Evolutionary conservation across 2,797 vertebrate species (phyloP), one percentile per base, ranked within the genome.

Genomic region (Pipistrellus pipistrellus): DNA sequence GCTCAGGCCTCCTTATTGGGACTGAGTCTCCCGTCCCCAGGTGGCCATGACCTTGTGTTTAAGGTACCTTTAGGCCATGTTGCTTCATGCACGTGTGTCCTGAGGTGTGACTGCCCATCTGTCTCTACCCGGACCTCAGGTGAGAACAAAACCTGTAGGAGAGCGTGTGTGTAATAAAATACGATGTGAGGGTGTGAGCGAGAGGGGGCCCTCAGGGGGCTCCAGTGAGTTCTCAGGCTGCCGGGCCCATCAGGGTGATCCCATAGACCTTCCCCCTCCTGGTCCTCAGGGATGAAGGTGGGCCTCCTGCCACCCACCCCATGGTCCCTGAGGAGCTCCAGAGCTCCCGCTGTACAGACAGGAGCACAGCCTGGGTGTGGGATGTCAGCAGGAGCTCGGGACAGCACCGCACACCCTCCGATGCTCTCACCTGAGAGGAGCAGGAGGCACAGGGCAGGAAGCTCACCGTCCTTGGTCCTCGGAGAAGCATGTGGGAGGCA

Each of bases 161-260:
- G 0, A 2, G 14, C n/a, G n/a, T n/a, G 4, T 25, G 7, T 51
- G 32, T 21, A 4, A 62, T 3, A 23, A 21, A 17, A 27, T 7
- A 12, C 2, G 25, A 32, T 68, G 18, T n/a, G 15, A 1, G 25
- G n/a, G 32, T 13, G 44, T 25, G 32, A n/a, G 7, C 30, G 13
- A 57, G 10, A 5, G n/a, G n/a, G 23, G 18, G 64, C 8, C 8
- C n/a, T 20, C 66, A 20, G 32, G 32, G 0, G 32, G 32, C 62
- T 17, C 14, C 66, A 21, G n/a, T 35, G 66, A 68, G 0, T 27
- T 48, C 76, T 18, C 4, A 12, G 25, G 15, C 55, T 20, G 6
- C 10, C 21, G 27, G 44, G 23, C 57, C 27, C 35, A 12, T 21
- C 55, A 12, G 8, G 57, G 38, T 27, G 2, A 3, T 7, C 7